phyloP scores from a whole-genome alignment of 2,888 invertebrate species.

The Orchestes rusci region DNA sequence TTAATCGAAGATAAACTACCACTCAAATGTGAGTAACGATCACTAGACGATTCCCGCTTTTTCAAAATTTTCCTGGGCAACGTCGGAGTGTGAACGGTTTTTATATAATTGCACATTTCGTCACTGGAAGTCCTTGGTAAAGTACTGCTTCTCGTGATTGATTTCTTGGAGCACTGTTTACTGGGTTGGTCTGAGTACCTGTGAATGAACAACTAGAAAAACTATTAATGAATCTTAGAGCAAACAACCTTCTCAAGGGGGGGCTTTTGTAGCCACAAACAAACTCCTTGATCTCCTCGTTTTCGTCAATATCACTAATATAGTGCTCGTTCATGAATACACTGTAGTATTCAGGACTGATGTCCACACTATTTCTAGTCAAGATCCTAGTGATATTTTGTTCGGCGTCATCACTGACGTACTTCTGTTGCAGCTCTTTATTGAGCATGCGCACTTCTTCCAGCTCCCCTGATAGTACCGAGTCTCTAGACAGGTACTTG shows the following conservation, averaged over 20 bases:
- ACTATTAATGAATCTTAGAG: too few species aligned
- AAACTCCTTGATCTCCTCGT: conserved; percentile 41
- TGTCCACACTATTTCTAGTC: conserved; percentile 9
- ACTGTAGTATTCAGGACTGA: conserved; percentile 33
- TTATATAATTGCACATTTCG: too few species aligned
- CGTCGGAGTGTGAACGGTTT: too few species aligned
- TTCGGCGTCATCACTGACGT: conserved; percentile 26
- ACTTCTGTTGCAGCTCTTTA: conserved; percentile 33
- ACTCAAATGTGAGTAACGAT: conserved; percentile 14
- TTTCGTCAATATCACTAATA: conserved; percentile 44
- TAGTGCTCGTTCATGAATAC: conserved; percentile 41
- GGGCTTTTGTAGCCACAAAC: conserved; percentile 34
- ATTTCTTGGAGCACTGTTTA: conserved; percentile 21
- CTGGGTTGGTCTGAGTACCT: conserved; percentile 31
- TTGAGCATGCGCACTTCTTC: conserved; percentile 39
- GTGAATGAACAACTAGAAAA: too few species aligned
- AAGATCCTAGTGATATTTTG: conserved; percentile 16
- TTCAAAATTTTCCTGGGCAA: neutral
- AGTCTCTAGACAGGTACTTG: conserved; percentile 38
- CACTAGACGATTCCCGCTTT: conserved; percentile 1
- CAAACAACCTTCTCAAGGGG: conserved; percentile 17
- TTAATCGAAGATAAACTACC: conserved; percentile 39
- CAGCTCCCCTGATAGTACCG: conserved; percentile 37
- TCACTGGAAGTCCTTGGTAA: neutral
- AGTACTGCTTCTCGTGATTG: neutral